Percentiles rank a stretch among this genome's conserved stretches.
Conservation (phyloP, 2,113 vertebrate genomes). For the Ceyx cyanopectus region DNA sequence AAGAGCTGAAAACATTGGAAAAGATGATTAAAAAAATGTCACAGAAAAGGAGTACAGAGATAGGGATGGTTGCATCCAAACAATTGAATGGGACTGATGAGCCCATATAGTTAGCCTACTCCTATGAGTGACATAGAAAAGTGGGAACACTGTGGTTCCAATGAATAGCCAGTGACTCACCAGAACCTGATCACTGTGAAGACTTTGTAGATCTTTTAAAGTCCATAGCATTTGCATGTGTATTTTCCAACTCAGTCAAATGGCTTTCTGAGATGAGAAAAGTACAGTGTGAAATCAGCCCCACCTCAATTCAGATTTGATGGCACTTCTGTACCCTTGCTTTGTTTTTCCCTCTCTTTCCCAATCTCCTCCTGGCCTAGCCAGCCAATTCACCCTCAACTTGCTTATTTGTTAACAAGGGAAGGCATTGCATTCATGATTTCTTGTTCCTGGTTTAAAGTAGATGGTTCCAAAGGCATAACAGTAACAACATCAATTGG, state of each 20-base stretch:
- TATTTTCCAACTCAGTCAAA: not conserved
- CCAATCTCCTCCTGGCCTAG: not conserved
- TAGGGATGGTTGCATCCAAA: not conserved
- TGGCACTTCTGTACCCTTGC: not conserved
- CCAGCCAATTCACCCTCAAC: not conserved
- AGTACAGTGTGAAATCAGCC: not conserved
- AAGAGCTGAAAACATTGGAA: not conserved
- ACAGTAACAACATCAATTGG: not conserved
- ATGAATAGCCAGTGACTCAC: not conserved
- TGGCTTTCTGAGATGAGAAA: not conserved
- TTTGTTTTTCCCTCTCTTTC: not conserved
- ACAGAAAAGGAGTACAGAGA: not conserved
- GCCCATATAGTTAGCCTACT: too few relatives aligned
- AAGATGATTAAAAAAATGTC: not conserved
- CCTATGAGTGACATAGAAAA: not conserved
- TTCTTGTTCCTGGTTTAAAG: not conserved
- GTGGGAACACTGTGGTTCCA: not conserved
- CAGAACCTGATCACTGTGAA: not conserved
- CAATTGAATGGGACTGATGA: not conserved
- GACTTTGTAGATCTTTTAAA: not conserved
- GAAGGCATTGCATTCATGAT: not conserved
- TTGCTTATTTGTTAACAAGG: not conserved
- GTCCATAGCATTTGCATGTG: not conserved
- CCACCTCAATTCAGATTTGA: not conserved
- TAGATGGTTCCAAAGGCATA: not conserved